A percentile compares a stretch with the other conserved stretches of the same genome.
Evolutionary conservation across 1,140 invertebrate species (phyloP).

Genomic region (Helicoverpa zea): DNA sequence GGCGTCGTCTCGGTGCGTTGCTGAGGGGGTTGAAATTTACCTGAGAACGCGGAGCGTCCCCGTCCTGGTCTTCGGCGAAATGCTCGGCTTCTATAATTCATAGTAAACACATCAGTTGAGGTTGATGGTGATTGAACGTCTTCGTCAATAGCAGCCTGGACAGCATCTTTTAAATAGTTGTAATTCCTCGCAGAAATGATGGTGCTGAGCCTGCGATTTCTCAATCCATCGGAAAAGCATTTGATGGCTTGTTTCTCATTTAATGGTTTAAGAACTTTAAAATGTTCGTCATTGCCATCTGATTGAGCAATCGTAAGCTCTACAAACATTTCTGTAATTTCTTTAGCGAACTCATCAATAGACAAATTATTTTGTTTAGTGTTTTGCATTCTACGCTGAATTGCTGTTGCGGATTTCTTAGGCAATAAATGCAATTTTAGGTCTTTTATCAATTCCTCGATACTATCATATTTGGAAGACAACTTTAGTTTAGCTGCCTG

Average conservation of each 20-base stretch:
- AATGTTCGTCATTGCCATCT: neutral
- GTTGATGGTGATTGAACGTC: neutral
- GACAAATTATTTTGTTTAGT: neutral
- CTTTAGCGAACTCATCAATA: neutral
- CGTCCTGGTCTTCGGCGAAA: neutral
- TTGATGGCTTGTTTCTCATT: constrained; percentile 17
- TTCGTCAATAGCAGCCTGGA: constrained; percentile 2
- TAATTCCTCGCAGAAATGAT: neutral
- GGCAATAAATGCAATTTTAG: neutral
- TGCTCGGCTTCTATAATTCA: neutral
- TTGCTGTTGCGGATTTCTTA: neutral
- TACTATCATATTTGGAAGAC: neutral
- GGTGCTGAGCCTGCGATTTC: neutral
- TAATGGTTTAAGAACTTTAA: constrained; percentile 3
- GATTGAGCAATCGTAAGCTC: neutral
- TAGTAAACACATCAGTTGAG: neutral
- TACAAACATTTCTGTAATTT: constrained; percentile 7
- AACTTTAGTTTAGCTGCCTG: constrained; percentile 52
- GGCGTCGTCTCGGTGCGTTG: no score
- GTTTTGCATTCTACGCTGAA: neutral
- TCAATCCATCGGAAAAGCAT: neutral
- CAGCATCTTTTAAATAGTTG: neutral
- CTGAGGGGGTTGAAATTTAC: no score
- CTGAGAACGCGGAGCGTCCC: no score
- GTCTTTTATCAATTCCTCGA: neutral